Evolutionary conservation across 2,113 vertebrate genomes (phyloP).

Genomic region (Baryphthengus martii): DNA sequence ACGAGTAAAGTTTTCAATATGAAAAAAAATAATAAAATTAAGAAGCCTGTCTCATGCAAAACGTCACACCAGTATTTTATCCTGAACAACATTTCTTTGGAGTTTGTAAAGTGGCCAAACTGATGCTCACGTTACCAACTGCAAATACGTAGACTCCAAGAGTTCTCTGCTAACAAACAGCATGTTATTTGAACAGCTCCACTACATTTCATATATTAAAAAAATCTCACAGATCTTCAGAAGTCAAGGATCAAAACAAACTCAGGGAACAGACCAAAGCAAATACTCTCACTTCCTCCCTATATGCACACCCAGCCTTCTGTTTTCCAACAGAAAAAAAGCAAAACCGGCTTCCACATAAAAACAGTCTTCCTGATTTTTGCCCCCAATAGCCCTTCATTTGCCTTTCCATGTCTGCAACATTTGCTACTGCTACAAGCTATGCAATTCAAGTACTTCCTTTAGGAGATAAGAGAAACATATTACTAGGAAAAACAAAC

Average conservation of each 20-base stretch:
- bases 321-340: not conserved
- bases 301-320: fast-evolving
- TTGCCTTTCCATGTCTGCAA: not conserved
- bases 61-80: not conserved
- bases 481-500: not conserved
- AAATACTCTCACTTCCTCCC: not conserved
- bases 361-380: not conserved
- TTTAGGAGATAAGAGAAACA: not conserved
- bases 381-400: not conserved
- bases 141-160: not conserved
- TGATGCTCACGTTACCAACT: not conserved
- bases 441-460: not conserved
- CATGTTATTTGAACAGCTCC: not conserved
- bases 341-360: not conserved
- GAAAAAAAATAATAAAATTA: not conserved
- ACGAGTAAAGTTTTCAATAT: not conserved
- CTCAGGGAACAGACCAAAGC: not conserved
- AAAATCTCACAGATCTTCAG: not conserved
- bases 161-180: not conserved
- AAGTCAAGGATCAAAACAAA: not conserved
- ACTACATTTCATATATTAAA: not conserved
- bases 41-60: not conserved
- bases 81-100: not conserved
- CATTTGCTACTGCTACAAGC: not conserved
- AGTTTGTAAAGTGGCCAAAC: not conserved